Percentiles rank a stretch among this genome's conserved stretches.
Evolutionary conservation across 2,888 invertebrate species (phyloP).

Genomic region (Ditylenchus weischeri): DNA sequence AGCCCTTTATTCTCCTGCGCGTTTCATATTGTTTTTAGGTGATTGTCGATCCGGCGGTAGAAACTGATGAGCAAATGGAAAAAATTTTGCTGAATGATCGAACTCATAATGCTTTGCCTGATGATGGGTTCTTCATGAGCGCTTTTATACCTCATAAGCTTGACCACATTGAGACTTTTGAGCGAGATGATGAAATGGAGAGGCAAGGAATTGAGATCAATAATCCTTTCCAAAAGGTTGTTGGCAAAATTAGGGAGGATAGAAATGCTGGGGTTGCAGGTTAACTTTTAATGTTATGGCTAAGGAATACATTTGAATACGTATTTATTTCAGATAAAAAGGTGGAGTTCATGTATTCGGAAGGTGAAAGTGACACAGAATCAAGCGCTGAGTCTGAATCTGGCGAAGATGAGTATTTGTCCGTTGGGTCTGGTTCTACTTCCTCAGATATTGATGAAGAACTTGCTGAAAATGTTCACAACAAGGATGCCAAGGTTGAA

Average conservation of each 20-base stretch:
- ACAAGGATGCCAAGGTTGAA: slow-evolving; percentile 28
- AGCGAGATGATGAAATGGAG: slow-evolving; percentile 76
- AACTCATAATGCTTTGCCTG: slow-evolving; percentile 25
- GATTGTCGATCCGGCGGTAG: slow-evolving; percentile 84
- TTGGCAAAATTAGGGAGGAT: slow-evolving; percentile 64
- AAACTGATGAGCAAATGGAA: slow-evolving; percentile 51
- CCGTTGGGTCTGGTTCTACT: slow-evolving; percentile 11
- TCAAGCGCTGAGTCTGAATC: slow-evolving; percentile 2
- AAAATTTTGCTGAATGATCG: slow-evolving; percentile 39
- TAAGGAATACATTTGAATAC: too few species aligned
- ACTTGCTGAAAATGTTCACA: slow-evolving; percentile 19
- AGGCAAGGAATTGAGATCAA: slow-evolving; percentile 66
- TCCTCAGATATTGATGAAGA: slow-evolving; percentile 6
- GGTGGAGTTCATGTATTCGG: neutral
- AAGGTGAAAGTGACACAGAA: neutral
- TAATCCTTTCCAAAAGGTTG: slow-evolving; percentile 73
- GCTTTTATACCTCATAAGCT: slow-evolving; percentile 88
- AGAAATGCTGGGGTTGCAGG: neutral
- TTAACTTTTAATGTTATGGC: neutral
- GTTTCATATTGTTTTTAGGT: slow-evolving; percentile 23
- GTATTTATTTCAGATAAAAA: slow-evolving; percentile 2
- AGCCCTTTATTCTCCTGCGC: neutral
- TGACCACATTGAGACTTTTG: slow-evolving; percentile 72
- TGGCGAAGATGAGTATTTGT: neutral
- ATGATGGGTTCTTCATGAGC: slow-evolving; percentile 72